These are phyloP conservation scores for Sussaba pulchella DNA, from an alignment of 2,888 invertebrate species.

Conservation along the genomic window DNA sequence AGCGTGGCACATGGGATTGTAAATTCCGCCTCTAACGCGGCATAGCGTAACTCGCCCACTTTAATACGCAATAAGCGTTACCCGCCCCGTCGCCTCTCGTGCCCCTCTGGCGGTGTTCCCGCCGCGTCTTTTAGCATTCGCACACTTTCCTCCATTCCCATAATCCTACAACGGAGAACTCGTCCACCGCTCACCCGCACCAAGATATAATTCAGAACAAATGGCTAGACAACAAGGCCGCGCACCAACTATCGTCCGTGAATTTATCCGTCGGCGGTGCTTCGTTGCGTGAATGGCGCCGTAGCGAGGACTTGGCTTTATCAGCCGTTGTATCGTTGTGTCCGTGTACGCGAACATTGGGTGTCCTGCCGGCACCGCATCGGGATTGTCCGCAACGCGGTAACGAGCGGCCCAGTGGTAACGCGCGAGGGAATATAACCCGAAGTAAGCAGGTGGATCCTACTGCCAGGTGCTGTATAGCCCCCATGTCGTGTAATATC, in stretches of 20 bases:
- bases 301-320: conserved; percentile 49
- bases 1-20: conserved; percentile 51
- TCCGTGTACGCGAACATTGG: background rate
- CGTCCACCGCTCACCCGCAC: conserved; percentile 22
- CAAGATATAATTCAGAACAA: conserved; percentile 66
- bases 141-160: conserved; percentile 39
- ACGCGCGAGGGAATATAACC: conserved; percentile 20
- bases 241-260: conserved; percentile 49
- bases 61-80: conserved; percentile 75
- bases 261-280: conserved; percentile 60
- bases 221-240: conserved; percentile 64
- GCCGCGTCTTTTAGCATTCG: conserved; percentile 35
- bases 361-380: conserved; percentile 19
- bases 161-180: conserved; percentile 43
- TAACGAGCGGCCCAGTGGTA: conserved; percentile 20
- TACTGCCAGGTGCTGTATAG: conserved; percentile 6
- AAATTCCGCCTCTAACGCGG: conserved; percentile 70
- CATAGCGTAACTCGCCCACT: conserved; percentile 74
- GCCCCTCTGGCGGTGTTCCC: conserved; percentile 39
- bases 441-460: conserved; percentile 31
- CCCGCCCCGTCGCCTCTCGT: conserved; percentile 43
- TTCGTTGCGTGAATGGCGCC: conserved; percentile 48
- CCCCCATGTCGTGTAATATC: conserved; percentile 13
- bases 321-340: conserved; percentile 33
- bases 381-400: conserved; percentile 15